phyloP scores from a whole-genome alignment of 2,888 invertebrate genomes.

The Nemotelus pantherinus region DNA sequence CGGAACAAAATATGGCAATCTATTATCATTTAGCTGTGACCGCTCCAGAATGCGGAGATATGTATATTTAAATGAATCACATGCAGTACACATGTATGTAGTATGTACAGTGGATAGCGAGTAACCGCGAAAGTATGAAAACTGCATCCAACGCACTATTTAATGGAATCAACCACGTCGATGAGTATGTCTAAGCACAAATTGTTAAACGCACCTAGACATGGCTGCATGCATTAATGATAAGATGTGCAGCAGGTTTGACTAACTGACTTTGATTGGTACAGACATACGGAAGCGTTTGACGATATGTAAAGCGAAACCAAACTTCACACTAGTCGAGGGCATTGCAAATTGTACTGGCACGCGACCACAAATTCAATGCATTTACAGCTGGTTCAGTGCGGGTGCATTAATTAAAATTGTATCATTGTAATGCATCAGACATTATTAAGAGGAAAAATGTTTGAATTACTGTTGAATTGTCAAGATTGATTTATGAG shows the following conservation, averaged over 20 bases:
- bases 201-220: not conserved
- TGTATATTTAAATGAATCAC: not conserved
- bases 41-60: not conserved
- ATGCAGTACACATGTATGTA: too few species aligned
- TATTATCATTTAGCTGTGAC: constrained; percentile 24
- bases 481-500: too few species aligned
- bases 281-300: constrained; percentile 7
- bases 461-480: too few species aligned
- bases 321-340: constrained; percentile 9
- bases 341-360: not conserved
- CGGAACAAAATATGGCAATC: constrained; percentile 7
- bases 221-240: not conserved
- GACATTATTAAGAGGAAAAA: too few species aligned
- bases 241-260: not conserved
- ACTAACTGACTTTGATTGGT: not conserved
- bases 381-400: not conserved
- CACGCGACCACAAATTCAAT: constrained; percentile 29
- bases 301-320: constrained; percentile 1
- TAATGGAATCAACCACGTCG: too few species aligned
- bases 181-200: not conserved
- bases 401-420: constrained; percentile 5
- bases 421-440: too few species aligned
- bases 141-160: too few species aligned
- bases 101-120: too few species aligned
- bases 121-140: too few species aligned